phyloP scores from a whole-genome alignment of 2,797 vertebrate genomes.

The Erpetoichthys calabaricus region DNA sequence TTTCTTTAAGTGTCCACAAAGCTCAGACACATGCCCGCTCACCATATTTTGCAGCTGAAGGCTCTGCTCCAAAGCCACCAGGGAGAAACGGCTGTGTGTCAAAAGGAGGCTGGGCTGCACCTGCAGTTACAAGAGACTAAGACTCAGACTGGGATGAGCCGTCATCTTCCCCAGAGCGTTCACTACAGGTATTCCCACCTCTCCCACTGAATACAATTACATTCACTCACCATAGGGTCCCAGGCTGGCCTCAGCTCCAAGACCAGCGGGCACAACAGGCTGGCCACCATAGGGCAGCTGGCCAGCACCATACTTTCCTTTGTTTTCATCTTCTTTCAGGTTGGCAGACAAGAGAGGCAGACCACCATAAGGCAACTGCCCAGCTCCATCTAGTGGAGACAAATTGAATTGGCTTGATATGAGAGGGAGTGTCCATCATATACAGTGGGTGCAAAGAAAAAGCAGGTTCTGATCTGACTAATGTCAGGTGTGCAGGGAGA shows the following conservation, averaged over 20 bases:
- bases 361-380: constrained; percentile 21
- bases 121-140: constrained; percentile 4
- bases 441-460: too few species aligned
- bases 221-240: constrained; percentile 18
- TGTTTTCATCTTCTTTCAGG: constrained; percentile 23
- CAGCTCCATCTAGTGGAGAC: constrained; percentile 18
- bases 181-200: too few species aligned
- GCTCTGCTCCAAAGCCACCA: constrained; percentile 18
- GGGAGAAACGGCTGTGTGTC: background rate
- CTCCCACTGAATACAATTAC: too few species aligned
- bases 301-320: constrained; percentile 19
- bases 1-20: too few species aligned
- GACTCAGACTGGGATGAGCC: background rate
- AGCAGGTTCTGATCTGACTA: too few species aligned
- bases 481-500: too few species aligned
- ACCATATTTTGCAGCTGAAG: constrained; percentile 41
- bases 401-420: background rate
- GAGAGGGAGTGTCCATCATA: background rate
- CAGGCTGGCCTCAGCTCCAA: constrained; percentile 20
- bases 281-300: constrained; percentile 17
- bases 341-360: constrained; percentile 19
- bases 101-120: constrained; percentile 2
- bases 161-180: too few species aligned
- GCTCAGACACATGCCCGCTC: constrained; percentile 9
- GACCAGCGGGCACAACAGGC: constrained; percentile 16